phyloP scores from a whole-genome alignment of 2,113 vertebrate species.

The Oncorhynchus clarkii region DNA sequence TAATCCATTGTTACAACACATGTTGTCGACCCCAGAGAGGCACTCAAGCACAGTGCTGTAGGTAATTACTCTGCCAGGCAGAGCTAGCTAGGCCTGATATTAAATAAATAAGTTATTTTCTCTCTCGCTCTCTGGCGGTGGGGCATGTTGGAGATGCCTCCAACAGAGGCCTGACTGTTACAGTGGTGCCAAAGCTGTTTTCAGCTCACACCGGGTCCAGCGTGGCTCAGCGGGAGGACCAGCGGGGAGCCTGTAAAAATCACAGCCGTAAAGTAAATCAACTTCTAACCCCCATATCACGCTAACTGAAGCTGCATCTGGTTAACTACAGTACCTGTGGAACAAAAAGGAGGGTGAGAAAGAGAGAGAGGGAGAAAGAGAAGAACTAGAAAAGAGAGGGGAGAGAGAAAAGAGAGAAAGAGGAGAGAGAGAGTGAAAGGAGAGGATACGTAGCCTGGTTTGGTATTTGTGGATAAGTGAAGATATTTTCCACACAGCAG shows the following conservation, averaged over 20 bases:
- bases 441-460: slow-evolving; percentile 11
- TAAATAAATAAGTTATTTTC: slow-evolving; percentile 48
- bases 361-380: not conserved
- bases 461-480: slow-evolving; percentile 37
- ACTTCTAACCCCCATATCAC: slow-evolving; percentile 10
- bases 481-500: no score
- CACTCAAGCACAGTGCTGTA: slow-evolving; percentile 21
- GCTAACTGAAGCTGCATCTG: not conserved
- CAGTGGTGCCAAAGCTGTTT: slow-evolving; percentile 51
- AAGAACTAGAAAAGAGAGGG: not conserved
- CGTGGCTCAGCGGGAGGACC: slow-evolving; percentile 20
- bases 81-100: slow-evolving; percentile 35
- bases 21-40: slow-evolving; percentile 27
- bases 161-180: slow-evolving; percentile 40
- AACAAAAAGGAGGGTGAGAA: slow-evolving; percentile 10
- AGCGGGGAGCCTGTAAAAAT: slow-evolving; percentile 43
- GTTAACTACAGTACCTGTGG: slow-evolving; percentile 1
- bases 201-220: slow-evolving; percentile 35
- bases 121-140: slow-evolving; percentile 19
- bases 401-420: not conserved
- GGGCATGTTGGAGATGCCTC: not conserved
- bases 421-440: not conserved
- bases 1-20: slow-evolving; percentile 46
- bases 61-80: slow-evolving; percentile 51
- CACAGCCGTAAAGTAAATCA: slow-evolving; percentile 40